These are phyloP conservation scores for Panzeria rudis DNA, from an alignment of 2,888 invertebrate genomes.

Conservation along the genomic window DNA sequence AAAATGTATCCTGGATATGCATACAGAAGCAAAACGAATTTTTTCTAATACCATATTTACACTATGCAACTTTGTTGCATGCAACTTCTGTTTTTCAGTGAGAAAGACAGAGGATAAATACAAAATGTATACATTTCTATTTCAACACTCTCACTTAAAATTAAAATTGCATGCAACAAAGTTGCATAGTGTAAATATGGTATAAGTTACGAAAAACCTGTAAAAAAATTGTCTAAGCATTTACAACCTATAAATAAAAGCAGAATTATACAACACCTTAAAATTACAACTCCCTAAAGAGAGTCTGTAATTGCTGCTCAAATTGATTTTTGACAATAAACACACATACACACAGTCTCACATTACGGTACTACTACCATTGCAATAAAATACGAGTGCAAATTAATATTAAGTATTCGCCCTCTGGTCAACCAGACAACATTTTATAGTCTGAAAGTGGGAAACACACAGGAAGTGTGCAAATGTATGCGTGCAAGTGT, in stretches of 20 bases:
- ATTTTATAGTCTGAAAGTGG: background rate
- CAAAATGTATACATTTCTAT: too few species aligned
- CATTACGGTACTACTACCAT: background rate
- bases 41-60: too few species aligned
- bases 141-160: too few species aligned
- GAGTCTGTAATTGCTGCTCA: background rate
- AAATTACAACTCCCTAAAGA: background rate
- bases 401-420: constrained; percentile 57
- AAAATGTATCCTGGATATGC: too few species aligned
- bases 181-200: too few species aligned
- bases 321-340: background rate
- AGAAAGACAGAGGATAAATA: too few species aligned
- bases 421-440: constrained; percentile 18
- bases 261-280: background rate
- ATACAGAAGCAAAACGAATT: too few species aligned
- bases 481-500: background rate
- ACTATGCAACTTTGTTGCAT: too few species aligned
- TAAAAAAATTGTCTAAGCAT: too few species aligned
- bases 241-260: background rate
- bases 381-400: background rate
- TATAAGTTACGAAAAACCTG: too few species aligned
- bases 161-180: too few species aligned
- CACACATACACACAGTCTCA: background rate
- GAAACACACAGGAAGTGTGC: background rate
- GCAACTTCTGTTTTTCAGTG: too few species aligned